A percentile compares a stretch with the other conserved stretches of the same genome.
Conservation (phyloP, 2,888 invertebrate genomes). For the Diaphora mendica region DNA sequence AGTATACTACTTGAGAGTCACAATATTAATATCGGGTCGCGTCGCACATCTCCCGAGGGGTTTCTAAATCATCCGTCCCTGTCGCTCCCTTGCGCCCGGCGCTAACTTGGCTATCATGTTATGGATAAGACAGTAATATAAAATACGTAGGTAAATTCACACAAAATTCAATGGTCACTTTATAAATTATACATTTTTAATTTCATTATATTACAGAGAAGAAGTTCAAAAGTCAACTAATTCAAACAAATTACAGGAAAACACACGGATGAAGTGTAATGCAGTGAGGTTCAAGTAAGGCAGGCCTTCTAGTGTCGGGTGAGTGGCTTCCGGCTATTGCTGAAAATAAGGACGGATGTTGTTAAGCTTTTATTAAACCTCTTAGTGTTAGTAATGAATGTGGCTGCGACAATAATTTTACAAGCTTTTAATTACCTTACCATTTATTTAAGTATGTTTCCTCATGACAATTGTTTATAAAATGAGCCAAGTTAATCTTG, state of each 20-base stretch:
- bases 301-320: neutral
- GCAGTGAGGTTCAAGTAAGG: too few species aligned
- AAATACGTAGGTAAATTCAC: neutral
- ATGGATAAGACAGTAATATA: slow-evolving; percentile 58
- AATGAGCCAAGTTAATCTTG: neutral
- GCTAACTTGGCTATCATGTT: slow-evolving; percentile 52
- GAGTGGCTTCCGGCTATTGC: too few species aligned
- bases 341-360: too few species aligned
- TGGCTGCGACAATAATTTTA: neutral
- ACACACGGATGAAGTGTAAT: too few species aligned
- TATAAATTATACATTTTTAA: too few species aligned
- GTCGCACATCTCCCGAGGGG: slow-evolving; percentile 84
- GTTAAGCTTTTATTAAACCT: neutral
- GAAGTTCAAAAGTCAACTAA: too few species aligned
- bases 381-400: neutral
- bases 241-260: too few species aligned
- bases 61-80: slow-evolving; percentile 87
- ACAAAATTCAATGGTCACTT: neutral
- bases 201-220: too few species aligned
- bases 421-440: neutral
- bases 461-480: neutral
- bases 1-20: slow-evolving; percentile 74
- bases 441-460: neutral
- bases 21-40: slow-evolving; percentile 86
- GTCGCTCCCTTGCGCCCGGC: slow-evolving; percentile 84